These are phyloP conservation scores for Smutsia gigantea DNA, from an alignment of 2,797 vertebrate species.

Conservation along the genomic window DNA sequence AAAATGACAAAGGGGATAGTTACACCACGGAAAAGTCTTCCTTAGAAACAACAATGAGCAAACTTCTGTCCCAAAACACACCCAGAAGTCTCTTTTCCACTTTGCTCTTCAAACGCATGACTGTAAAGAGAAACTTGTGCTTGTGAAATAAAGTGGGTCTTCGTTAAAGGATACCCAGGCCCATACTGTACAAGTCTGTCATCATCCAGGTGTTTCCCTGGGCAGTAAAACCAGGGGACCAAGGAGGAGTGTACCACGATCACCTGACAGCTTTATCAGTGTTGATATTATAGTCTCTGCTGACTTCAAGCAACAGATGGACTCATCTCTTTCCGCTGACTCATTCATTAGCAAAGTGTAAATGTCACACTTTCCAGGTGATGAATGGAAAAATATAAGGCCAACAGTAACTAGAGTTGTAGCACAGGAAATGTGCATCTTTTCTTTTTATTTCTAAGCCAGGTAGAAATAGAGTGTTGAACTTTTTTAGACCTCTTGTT, in stretches of 20 bases:
- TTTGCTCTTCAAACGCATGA: background rate
- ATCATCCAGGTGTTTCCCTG: background rate
- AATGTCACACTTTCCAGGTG: conserved; percentile 30
- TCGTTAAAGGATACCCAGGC: background rate
- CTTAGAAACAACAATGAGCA: too few relatives aligned
- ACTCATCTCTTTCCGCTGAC: conserved; percentile 7
- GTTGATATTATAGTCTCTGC: background rate
- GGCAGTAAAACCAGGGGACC: background rate
- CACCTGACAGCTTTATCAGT: background rate
- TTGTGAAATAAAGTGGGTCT: background rate
- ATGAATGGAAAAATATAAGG: conserved; percentile 28
- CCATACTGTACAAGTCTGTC: background rate
- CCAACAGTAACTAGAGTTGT: background rate
- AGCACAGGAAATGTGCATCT: background rate
- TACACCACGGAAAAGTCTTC: background rate
- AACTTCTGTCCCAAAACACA: background rate
- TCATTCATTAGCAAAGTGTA: conserved; percentile 27
- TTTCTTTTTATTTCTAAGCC: background rate
- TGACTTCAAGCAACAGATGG: background rate
- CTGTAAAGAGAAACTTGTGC: background rate
- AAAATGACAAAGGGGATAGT: background rate
- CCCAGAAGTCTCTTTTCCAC: background rate
- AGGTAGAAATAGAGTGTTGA: background rate
- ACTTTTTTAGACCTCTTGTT: background rate
- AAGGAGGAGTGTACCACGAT: background rate